These are phyloP conservation scores for Ormia ochracea DNA, from an alignment of 2,888 invertebrate species.

Conservation along the genomic window DNA sequence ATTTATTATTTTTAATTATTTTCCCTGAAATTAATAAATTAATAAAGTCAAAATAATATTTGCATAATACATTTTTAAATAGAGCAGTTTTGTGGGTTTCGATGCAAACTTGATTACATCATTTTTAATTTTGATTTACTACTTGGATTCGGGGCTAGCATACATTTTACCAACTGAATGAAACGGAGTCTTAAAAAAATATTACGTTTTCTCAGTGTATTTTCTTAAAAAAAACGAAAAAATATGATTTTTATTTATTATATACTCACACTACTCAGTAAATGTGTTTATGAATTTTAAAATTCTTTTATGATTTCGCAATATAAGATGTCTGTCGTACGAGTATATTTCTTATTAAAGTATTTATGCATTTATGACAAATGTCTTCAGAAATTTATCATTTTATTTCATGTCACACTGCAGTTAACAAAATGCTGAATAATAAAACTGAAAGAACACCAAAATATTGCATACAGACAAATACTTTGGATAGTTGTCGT, in stretches of 20 bases:
- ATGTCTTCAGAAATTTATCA: constrained; percentile 59
- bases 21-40: no score
- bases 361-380: constrained; percentile 57
- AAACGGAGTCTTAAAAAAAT: no score
- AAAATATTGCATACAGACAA: constrained; percentile 28
- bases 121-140: no score
- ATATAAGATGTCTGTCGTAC: constrained; percentile 29
- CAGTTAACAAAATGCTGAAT: constrained; percentile 49
- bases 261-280: neutral
- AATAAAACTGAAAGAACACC: neutral
- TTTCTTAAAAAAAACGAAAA: neutral
- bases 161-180: no score
- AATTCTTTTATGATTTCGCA: constrained; percentile 48
- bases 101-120: no score
- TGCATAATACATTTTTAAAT: no score
- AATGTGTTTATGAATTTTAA: constrained; percentile 26
- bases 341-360: constrained; percentile 23
- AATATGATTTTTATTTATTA: neutral
- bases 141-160: no score
- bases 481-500: constrained; percentile 55
- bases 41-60: no score
- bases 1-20: no score
- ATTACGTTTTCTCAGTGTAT: no score
- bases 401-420: constrained; percentile 60
- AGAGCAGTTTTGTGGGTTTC: no score